These are phyloP conservation scores for Chiridota heheva DNA, from an alignment of 35 echinoderm and acorn worm genomes.

Conservation along the genomic window DNA sequence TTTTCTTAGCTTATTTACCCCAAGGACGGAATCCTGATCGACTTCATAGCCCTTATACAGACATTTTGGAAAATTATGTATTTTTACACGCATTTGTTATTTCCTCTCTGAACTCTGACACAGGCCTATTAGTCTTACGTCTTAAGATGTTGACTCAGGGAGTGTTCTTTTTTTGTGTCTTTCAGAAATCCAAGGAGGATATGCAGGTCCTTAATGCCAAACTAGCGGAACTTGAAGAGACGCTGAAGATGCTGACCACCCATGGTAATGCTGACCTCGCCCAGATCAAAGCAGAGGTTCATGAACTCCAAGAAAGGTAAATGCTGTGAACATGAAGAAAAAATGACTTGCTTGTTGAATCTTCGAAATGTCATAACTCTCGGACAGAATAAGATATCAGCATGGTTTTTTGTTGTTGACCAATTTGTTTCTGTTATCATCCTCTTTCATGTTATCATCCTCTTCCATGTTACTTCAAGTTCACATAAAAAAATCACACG, in stretches of 20 bases:
- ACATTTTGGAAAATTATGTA: neutral
- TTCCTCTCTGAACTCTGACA: neutral
- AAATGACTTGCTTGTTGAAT: neutral
- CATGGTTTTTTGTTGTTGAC: neutral
- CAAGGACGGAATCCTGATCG: no score
- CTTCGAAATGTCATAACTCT: neutral
- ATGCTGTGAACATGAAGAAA: constrained; percentile 9
- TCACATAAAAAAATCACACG: neutral
- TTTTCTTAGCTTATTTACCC: no score
- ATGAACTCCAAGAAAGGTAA: constrained; percentile 50
- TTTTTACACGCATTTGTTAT: neutral
- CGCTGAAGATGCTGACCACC: constrained; percentile 25
- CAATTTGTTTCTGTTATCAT: neutral
- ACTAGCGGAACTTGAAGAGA: constrained; percentile 30
- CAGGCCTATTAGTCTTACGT: no score
- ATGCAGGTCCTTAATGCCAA: constrained; percentile 13
- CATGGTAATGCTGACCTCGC: constrained; percentile 24
- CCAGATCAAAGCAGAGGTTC: constrained; percentile 25
- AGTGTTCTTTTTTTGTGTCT: neutral
- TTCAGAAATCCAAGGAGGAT: constrained; percentile 62
- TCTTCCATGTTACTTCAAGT: neutral
- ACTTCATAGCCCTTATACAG: no score
- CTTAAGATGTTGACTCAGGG: no score
- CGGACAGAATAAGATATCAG: neutral
- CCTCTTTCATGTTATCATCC: neutral